Base-by-base conservation (phyloP, 2,797 vertebrate species). In the Sebastes matsubarae region DNA sequence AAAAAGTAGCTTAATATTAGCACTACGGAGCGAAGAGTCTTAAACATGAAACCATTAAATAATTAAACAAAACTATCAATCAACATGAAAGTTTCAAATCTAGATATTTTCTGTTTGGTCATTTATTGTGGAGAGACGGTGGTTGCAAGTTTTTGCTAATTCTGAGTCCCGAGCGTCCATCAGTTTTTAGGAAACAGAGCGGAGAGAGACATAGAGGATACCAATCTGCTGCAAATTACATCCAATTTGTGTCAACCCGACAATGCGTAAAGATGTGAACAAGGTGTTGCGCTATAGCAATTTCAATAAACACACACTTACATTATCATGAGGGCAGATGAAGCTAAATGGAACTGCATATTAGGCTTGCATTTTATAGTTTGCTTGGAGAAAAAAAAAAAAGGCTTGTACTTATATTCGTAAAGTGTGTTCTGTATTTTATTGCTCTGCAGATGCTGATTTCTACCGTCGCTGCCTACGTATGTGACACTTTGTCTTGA, bases 391-490 rank as follows among this genome's bases (percentile, higher is more conserved):
- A 52, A 77, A 75, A 55, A 57, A 57, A 78, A 79, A 79, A 75
- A 88, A 92, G 85, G 89, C 93, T 95, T 94, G 89, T 93, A 79
- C 64, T 89, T 92, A 81, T 68, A 80, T 74, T 38, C n/a, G 90
- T 94, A 82, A 90, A 86, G 86, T 91, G 4, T 87, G 90, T 94
- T 84, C 80, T 92, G 92, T 93, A 92, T 89, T 88, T 89, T 88
- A 85, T 90, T 90, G 91, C 89, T 93, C 91, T 87, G 89, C 93
- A 88, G 91, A 92, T 92, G 92, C 93, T 93, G 89, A 93, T 90
- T 94, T 94, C 87, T 85, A 94, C 94, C 95, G 93, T 92, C 89
- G 95, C 93, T 96, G 95, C 95, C 95, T 95, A 89, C 59, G 67
- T 89, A 80, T 78, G 86, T 79, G 81, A 88, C 73, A 9, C 30